These are phyloP conservation scores for Noctua janthe DNA, from an alignment of 2,888 invertebrate species.

Conservation along the genomic window DNA sequence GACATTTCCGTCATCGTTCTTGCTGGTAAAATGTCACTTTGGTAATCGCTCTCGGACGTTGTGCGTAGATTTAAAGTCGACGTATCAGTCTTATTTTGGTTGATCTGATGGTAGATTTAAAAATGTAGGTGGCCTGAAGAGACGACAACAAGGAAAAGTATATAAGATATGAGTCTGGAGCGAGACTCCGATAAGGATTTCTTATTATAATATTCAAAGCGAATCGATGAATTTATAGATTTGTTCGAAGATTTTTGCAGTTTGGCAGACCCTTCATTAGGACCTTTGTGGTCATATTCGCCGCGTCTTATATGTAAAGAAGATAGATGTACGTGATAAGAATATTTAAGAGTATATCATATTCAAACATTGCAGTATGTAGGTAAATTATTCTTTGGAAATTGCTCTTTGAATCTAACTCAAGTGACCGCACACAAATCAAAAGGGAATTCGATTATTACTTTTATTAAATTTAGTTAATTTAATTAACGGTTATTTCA, in stretches of 20 bases:
- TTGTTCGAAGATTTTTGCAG: constrained; percentile 1
- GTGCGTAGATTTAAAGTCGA: no score
- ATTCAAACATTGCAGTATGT: not conserved
- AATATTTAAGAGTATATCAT: constrained; percentile 14
- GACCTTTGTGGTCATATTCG: constrained; percentile 21
- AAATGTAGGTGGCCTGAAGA: not conserved
- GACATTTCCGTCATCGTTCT: no score
- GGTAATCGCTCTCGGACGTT: no score
- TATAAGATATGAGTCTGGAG: not conserved
- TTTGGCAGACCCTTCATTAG: constrained; percentile 21
- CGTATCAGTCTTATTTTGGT: not conserved
- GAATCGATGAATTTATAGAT: not conserved
- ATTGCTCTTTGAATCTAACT: not conserved
- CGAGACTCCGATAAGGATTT: not conserved
- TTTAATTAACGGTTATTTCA: no score
- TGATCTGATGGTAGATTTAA: not conserved
- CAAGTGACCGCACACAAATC: not conserved
- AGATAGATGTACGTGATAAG: constrained; percentile 9
- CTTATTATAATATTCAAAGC: not conserved
- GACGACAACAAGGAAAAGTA: not conserved
- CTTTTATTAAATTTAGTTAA: no score
- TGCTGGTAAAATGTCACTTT: no score
- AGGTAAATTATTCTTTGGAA: not conserved
- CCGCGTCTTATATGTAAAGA: not conserved
- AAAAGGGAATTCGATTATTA: not conserved